Evolutionary conservation across 2,797 vertebrate genomes (phyloP).

Genomic region (Hafferia zeledoni): DNA sequence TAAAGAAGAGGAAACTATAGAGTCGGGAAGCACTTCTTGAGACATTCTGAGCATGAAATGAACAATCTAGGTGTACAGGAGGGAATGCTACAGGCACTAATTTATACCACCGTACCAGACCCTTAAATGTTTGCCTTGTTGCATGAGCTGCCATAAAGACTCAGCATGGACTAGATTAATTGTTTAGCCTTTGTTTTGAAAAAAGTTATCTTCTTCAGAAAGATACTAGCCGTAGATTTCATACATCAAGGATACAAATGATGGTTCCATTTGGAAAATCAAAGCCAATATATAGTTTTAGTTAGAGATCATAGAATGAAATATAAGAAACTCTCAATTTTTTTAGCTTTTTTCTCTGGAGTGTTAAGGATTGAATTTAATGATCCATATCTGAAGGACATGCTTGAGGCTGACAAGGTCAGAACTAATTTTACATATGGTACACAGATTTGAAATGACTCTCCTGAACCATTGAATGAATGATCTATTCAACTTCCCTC

Average conservation of each 20-base stretch:
- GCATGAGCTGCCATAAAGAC: not conserved
- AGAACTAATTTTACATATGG: slow-evolving; percentile 67
- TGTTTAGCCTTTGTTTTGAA: not conserved
- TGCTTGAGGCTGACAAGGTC: slow-evolving; percentile 41
- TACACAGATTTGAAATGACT: slow-evolving; percentile 57
- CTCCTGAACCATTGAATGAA: slow-evolving; percentile 45
- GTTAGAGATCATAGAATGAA: not conserved
- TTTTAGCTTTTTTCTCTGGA: slow-evolving; percentile 6
- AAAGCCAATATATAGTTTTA: not conserved
- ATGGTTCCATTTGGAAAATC: slow-evolving; percentile 13
- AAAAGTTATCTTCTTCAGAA: not conserved
- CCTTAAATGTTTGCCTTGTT: not conserved
- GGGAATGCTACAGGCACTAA: not conserved
- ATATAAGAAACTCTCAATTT: not conserved
- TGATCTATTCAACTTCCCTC: slow-evolving; percentile 55
- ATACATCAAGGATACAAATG: not conserved
- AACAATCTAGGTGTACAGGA: not conserved
- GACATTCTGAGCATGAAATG: not conserved
- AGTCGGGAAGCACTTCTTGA: not conserved
- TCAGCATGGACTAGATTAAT: not conserved
- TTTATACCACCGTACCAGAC: not conserved
- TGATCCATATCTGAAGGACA: slow-evolving; percentile 59
- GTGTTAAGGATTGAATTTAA: slow-evolving; percentile 60
- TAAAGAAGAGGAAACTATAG: not conserved
- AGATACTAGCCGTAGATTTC: not conserved